Percentiles rank a stretch among this genome's conserved stretches.
phyloP scores from a whole-genome alignment of 1,140 invertebrate species.

The Argopecten irradians region DNA sequence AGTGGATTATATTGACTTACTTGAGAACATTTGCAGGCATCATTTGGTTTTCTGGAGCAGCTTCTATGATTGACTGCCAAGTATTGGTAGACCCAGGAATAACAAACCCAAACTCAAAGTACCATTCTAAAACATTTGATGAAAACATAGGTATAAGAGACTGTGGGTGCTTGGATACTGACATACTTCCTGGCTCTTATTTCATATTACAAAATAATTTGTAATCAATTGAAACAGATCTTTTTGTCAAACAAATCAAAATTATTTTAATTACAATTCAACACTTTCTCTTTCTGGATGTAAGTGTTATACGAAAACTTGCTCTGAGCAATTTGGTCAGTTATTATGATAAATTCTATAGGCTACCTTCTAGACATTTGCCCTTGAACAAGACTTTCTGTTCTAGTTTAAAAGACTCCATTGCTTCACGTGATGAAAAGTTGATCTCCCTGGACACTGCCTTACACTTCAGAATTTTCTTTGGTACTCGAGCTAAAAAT shows the following conservation, averaged over 20 bases:
- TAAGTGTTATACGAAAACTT: too few relatives aligned
- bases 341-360: too few relatives aligned
- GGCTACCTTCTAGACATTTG: slow-evolving; percentile 81
- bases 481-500: slow-evolving; percentile 90
- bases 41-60: slow-evolving; percentile 99
- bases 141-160: not conserved
- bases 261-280: not conserved
- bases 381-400: slow-evolving; percentile 91
- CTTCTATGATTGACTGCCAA: slow-evolving; percentile 98
- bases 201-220: not conserved
- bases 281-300: too few relatives aligned
- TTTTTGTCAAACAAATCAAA: not conserved
- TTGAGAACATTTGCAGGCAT: slow-evolving; percentile 98
- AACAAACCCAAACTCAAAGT: slow-evolving; percentile 99
- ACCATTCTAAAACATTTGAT: slow-evolving; percentile 88
- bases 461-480: slow-evolving; percentile 95
- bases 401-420: slow-evolving; percentile 98
- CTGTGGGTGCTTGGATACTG: not conserved
- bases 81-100: slow-evolving; percentile 99
- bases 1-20: slow-evolving; percentile 78
- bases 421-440: slow-evolving; percentile 96
- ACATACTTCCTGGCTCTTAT: not conserved
- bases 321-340: too few relatives aligned
- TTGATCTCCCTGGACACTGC: slow-evolving; percentile 98
- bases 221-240: not conserved